These are phyloP conservation scores for Drosophila mercatorum DNA, from an alignment of 2,888 invertebrate species.

Conservation along the genomic window DNA sequence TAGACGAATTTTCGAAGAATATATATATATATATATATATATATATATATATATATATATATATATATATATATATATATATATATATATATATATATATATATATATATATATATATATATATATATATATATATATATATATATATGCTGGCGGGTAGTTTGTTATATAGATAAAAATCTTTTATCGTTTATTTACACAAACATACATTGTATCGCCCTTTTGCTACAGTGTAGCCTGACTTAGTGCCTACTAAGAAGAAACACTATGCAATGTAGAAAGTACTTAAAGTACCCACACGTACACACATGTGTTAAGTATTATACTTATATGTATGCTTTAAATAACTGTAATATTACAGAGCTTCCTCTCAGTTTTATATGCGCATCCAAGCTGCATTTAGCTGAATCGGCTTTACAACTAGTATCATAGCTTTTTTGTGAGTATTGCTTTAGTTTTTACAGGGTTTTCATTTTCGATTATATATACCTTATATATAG, in stretches of 20 bases:
- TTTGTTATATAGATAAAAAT: conserved; percentile 72
- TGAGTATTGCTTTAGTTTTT: conserved; percentile 82
- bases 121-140: conserved; percentile 64
- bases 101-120: too few species aligned
- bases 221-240: conserved; percentile 78
- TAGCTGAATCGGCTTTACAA: conserved; percentile 58
- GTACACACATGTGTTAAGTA: conserved; percentile 4
- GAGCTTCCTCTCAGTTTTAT: conserved; percentile 60
- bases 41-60: conserved; percentile 61
- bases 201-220: conserved; percentile 65
- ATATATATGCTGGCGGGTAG: conserved; percentile 82
- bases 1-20: conserved; percentile 23
- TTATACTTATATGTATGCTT: conserved; percentile 17
- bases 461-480: conserved; percentile 71
- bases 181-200: conserved; percentile 36
- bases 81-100: conserved; percentile 45
- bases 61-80: conserved; percentile 68
- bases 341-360: conserved; percentile 27
- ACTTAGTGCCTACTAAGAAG: conserved; percentile 61
- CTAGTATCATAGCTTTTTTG: conserved; percentile 84
- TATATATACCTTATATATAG: conserved; percentile 33
- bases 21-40: conserved; percentile 35
- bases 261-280: conserved; percentile 36
- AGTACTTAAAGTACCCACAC: conserved; percentile 44
- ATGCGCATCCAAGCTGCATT: conserved; percentile 52